phyloP scores from a whole-genome alignment of 2,113 vertebrate species.

The Brienomyrus brachyistius region DNA sequence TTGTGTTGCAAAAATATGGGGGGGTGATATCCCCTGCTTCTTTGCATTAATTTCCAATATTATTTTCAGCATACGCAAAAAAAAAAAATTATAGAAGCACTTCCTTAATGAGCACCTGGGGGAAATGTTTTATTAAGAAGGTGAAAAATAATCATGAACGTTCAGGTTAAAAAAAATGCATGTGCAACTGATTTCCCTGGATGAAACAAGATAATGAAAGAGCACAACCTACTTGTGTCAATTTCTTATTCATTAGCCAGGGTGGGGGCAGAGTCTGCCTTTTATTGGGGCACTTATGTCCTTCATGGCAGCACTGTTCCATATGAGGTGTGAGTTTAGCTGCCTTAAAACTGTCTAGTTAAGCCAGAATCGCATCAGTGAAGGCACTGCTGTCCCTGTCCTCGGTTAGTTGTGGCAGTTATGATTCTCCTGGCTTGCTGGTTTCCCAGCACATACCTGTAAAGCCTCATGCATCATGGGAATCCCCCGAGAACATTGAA shows the following conservation, averaged over 20 bases:
- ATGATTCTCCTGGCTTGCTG: background rate
- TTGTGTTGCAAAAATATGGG: background rate
- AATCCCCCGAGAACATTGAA: background rate
- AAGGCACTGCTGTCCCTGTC: background rate
- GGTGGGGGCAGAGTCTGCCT: background rate
- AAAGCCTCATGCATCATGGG: background rate
- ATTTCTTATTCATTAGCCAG: background rate
- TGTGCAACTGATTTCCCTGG: conserved; percentile 21
- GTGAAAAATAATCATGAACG: background rate
- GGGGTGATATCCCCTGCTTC: background rate
- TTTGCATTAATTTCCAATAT: background rate
- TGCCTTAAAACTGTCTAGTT: background rate
- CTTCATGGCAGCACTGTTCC: background rate
- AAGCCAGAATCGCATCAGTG: background rate
- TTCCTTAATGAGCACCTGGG: conserved; percentile 23
- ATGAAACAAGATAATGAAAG: conserved; percentile 42
- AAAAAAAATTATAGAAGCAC: background rate
- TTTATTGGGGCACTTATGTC: background rate
- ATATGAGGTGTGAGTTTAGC: background rate
- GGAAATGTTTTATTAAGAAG: conserved; percentile 24
- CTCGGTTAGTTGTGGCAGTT: background rate
- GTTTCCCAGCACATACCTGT: background rate
- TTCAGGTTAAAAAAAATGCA: conserved; percentile 25
- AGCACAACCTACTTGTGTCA: conserved; percentile 32
- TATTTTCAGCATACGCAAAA: conserved; percentile 11